Percentiles rank a stretch among this genome's conserved stretches.
These are phyloP conservation scores for Cottoperca gobio DNA, from an alignment of 2,797 vertebrate species.

Conservation along the genomic window DNA sequence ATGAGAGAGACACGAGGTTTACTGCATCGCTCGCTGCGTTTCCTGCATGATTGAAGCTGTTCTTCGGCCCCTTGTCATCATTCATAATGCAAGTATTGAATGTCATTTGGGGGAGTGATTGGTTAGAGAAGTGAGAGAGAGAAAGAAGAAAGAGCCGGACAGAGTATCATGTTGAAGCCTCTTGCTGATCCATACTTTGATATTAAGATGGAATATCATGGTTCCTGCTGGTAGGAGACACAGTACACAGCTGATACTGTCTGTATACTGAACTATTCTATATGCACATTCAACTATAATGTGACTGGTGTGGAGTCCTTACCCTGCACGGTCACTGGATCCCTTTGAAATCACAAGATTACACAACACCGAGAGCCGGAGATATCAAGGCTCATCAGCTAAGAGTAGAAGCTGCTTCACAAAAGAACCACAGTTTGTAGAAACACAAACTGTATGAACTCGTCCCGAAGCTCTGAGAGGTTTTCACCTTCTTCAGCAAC, in stretches of 20 bases:
- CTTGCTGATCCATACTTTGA: slow-evolving; percentile 48
- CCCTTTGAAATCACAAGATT: too few species aligned
- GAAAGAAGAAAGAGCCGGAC: neutral
- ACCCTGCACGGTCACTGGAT: neutral
- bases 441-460: too few species aligned
- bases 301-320: neutral
- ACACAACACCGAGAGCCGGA: too few species aligned
- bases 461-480: too few species aligned
- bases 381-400: too few species aligned
- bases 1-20: slow-evolving; percentile 10
- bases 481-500: too few species aligned
- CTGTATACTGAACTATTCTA: neutral
- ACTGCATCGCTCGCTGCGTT: slow-evolving; percentile 26
- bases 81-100: slow-evolving; percentile 52
- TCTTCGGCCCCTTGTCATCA: slow-evolving; percentile 33
- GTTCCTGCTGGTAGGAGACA: neutral
- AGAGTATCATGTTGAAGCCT: slow-evolving; percentile 36
- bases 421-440: too few species aligned
- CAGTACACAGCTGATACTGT: neutral
- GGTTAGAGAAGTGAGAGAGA: slow-evolving; percentile 13
- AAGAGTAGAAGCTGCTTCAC: too few species aligned
- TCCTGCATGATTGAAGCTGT: slow-evolving; percentile 23
- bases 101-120: slow-evolving; percentile 55
- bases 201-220: slow-evolving; percentile 36
- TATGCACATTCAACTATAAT: neutral